A percentile compares a stretch with the other conserved stretches of the same genome.
These are phyloP conservation scores for Operophtera brumata DNA, from an alignment of 2,888 invertebrate genomes.

Conservation along the genomic window DNA sequence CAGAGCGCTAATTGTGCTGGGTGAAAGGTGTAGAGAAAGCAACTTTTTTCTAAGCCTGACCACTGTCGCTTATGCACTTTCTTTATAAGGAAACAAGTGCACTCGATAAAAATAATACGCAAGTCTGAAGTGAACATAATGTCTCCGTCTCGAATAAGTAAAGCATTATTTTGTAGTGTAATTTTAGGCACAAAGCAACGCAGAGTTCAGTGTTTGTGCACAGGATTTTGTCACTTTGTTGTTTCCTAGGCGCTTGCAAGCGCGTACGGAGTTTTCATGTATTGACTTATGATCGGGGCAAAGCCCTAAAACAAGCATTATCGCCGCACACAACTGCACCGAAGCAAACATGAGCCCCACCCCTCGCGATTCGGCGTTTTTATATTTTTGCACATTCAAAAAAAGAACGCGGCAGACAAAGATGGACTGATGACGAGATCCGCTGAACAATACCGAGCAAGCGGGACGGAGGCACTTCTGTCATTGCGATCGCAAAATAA, in stretches of 20 bases:
- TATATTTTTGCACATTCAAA: constrained; percentile 80
- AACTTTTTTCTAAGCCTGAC: constrained; percentile 36
- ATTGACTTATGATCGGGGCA: constrained; percentile 79
- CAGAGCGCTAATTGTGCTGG: constrained; percentile 70
- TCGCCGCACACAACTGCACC: constrained; percentile 70
- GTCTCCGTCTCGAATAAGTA: no score
- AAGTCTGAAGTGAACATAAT: no score
- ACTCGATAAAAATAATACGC: constrained; percentile 3
- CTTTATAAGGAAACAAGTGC: constrained; percentile 22
- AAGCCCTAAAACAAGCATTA: constrained; percentile 76
- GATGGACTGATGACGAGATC: constrained; percentile 77
- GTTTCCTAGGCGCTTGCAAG: constrained; percentile 36
- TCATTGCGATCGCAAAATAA: constrained; percentile 75
- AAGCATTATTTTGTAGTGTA: background rate
- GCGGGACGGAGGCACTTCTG: constrained; percentile 71
- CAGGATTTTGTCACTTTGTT: constrained; percentile 35
- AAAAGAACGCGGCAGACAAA: constrained; percentile 77
- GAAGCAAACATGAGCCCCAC: constrained; percentile 56
- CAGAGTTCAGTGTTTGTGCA: constrained; percentile 35
- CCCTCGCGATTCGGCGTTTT: constrained; percentile 74
- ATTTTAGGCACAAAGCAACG: constrained; percentile 2
- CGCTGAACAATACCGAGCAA: constrained; percentile 70
- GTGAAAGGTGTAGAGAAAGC: constrained; percentile 78
- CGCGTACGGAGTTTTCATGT: constrained; percentile 46
- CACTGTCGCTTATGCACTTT: constrained; percentile 22